A percentile compares a stretch with the other conserved stretches of the same genome.
Conservation (phyloP, 2,888 invertebrate genomes). For the Liodrosophila aerea region DNA sequence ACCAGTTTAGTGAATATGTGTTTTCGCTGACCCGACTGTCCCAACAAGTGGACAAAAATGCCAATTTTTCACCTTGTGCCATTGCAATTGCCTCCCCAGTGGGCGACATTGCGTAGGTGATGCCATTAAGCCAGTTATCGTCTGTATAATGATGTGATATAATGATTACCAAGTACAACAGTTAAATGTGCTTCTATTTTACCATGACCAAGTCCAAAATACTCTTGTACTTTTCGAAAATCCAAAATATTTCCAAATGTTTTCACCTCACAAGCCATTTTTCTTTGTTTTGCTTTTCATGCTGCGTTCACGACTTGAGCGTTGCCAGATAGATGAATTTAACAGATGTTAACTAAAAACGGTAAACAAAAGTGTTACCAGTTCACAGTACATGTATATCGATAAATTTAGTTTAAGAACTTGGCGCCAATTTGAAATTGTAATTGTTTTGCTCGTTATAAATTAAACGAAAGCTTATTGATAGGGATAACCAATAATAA, state of each 20-base stretch:
- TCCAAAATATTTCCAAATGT: slow-evolving; percentile 86
- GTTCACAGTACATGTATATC: no score
- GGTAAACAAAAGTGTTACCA: no score
- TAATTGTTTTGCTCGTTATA: no score
- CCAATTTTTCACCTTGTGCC: slow-evolving; percentile 86
- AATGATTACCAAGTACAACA: no score
- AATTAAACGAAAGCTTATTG: background rate
- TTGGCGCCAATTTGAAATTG: no score
- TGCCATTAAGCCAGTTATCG: slow-evolving; percentile 87
- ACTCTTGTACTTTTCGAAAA: slow-evolving; percentile 84
- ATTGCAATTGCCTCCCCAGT: slow-evolving; percentile 88
- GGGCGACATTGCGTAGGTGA: slow-evolving; percentile 88
- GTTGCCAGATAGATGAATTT: background rate
- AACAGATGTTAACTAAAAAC: no score
- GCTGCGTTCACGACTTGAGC: background rate
- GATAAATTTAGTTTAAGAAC: no score
- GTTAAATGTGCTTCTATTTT: no score
- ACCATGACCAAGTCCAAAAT: slow-evolving; percentile 84
- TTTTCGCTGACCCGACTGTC: slow-evolving; percentile 63
- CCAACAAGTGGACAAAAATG: slow-evolving; percentile 88
- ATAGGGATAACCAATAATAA: slow-evolving; percentile 17
- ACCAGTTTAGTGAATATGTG: slow-evolving; percentile 85
- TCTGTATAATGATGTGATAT: slow-evolving; percentile 60
- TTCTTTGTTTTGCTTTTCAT: slow-evolving; percentile 66
- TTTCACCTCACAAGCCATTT: slow-evolving; percentile 86